phyloP scores from a whole-genome alignment of 2,797 vertebrate genomes.

The Potorous gilbertii region DNA sequence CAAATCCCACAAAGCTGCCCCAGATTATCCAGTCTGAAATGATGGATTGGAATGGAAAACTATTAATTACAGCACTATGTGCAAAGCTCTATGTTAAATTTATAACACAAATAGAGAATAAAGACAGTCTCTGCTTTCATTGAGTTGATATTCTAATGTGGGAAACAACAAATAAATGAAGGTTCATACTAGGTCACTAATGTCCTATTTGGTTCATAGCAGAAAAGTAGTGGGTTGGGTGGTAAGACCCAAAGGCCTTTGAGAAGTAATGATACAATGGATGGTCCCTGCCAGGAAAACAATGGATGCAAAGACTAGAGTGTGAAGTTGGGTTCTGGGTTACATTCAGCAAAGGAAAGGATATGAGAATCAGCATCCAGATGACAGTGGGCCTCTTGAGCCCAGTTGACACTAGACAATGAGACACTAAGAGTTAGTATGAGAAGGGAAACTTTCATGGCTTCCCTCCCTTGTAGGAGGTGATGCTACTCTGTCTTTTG shows the following conservation, averaged over 20 bases:
- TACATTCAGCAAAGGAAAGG: not conserved
- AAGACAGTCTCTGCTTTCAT: not conserved
- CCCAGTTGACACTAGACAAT: not conserved
- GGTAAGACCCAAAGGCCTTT: not conserved
- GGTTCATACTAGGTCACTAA: not conserved
- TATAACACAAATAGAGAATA: not conserved
- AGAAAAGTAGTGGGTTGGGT: not conserved
- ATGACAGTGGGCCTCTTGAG: not conserved
- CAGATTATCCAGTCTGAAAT: not conserved
- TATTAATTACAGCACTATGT: not conserved
- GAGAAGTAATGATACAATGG: not conserved
- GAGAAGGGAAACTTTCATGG: not conserved
- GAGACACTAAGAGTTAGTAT: not conserved
- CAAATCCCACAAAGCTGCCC: not conserved
- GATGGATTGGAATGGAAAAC: not conserved
- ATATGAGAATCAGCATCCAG: not conserved
- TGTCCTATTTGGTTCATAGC: not conserved
- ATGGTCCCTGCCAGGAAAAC: not conserved
- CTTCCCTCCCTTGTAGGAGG: not conserved
- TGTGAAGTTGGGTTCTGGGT: not conserved
- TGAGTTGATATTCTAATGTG: not conserved
- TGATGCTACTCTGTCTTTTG: not conserved
- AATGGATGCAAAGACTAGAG: not conserved
- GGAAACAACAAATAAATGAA: not conserved
- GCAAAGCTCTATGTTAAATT: not conserved